Conservation (phyloP, 2,113 vertebrate genomes). For the Tragelaphus buxtoni region DNA sequence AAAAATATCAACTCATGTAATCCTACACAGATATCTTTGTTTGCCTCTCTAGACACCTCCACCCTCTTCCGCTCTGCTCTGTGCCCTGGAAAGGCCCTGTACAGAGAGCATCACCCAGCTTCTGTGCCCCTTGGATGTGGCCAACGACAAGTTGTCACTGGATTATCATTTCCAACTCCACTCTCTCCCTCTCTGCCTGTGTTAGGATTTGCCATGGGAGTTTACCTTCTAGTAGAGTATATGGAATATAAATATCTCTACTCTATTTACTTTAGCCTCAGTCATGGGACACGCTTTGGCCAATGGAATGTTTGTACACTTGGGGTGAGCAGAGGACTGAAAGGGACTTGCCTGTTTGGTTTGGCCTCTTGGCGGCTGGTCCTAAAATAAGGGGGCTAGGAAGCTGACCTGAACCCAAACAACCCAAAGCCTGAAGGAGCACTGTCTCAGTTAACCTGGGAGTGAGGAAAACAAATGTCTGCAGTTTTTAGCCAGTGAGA, state of each 20-base stretch:
- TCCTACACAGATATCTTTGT: neutral
- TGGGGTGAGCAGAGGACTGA: neutral
- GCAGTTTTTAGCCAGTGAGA: neutral
- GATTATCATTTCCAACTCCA: neutral
- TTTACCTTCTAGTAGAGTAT: neutral
- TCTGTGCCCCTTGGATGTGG: neutral
- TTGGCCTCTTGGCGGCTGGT: neutral
- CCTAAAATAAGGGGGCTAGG: neutral
- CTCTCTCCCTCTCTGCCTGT: neutral
- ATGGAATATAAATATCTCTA: neutral
- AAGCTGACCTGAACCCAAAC: neutral
- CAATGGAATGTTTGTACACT: neutral
- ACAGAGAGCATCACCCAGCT: neutral
- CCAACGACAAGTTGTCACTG: neutral
- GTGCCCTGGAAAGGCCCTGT: rapidly evolving
- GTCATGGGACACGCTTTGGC: neutral
- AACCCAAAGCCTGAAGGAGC: neutral
- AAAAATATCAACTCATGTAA: neutral
- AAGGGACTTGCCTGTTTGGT: neutral
- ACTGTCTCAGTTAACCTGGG: neutral
- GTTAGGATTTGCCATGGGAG: neutral
- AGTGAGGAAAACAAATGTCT: neutral
- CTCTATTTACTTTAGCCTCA: neutral
- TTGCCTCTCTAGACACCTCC: neutral
- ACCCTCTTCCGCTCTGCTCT: neutral